A percentile compares a stretch with the other conserved stretches of the same genome.
Conservation (phyloP, 2,113 vertebrate species). For the Oreochromis tanganicae region DNA sequence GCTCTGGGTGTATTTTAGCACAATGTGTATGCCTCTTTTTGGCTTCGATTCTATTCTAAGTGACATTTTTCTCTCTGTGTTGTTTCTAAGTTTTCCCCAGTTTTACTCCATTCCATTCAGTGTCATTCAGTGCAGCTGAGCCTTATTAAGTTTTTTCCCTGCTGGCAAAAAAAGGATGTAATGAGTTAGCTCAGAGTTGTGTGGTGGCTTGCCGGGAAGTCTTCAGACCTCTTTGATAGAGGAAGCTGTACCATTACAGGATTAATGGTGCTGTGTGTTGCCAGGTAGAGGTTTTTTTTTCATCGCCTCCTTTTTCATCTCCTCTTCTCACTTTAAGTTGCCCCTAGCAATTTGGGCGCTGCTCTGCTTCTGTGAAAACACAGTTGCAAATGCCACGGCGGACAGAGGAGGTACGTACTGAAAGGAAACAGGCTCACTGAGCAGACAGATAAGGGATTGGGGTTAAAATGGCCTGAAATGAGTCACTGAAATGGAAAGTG, state of each 20-base stretch:
- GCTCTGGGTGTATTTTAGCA: background rate
- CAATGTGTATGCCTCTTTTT: background rate
- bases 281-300: conserved; percentile 37
- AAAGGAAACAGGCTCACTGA: conserved; percentile 14
- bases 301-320: conserved; percentile 3
- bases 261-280: conserved; percentile 62
- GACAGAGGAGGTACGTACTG: background rate
- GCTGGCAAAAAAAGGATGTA: conserved; percentile 61
- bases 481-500: conserved; percentile 23
- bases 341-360: conserved; percentile 48
- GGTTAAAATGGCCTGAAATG: conserved; percentile 1
- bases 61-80: background rate
- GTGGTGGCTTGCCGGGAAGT: conserved; percentile 64
- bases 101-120: background rate
- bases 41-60: conserved; percentile 1
- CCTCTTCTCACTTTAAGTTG: conserved; percentile 50
- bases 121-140: conserved; percentile 38
- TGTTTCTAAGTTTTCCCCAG: conserved; percentile 3
- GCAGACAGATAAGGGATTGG: conserved; percentile 47
- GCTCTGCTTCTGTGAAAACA: conserved; percentile 43
- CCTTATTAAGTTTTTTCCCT: conserved; percentile 27
- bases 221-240: conserved; percentile 57
- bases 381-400: background rate
- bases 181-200: conserved; percentile 69
- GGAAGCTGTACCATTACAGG: conserved; percentile 66